phyloP scores from a whole-genome alignment of 2,797 vertebrate genomes.

The Squalus acanthias region DNA sequence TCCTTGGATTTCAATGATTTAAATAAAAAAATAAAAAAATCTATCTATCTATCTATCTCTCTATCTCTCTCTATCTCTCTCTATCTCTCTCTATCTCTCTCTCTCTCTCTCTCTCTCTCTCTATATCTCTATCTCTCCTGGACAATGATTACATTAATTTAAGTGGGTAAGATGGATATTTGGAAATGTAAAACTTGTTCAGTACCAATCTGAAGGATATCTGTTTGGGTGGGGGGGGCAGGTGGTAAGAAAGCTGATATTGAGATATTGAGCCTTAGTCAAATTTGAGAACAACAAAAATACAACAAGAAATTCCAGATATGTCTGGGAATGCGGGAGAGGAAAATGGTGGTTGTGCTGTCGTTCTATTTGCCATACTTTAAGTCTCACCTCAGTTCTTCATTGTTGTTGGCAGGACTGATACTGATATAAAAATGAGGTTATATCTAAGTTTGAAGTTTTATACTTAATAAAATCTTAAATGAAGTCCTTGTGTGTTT shows the following conservation, averaged over 20 bases:
- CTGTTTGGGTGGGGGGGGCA: too few relatives aligned
- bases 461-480: conserved; percentile 10
- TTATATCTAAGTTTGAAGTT: background rate
- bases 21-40: too few relatives aligned
- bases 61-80: too few relatives aligned
- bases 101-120: too few relatives aligned
- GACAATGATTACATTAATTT: background rate
- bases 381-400: background rate
- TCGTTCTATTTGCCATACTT: background rate
- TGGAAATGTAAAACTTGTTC: background rate
- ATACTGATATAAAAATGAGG: background rate
- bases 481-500: background rate
- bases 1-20: too few relatives aligned
- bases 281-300: background rate
- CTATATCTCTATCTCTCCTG: background rate
- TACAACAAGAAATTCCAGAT: background rate
- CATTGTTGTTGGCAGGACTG: background rate
- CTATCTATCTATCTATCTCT: too few relatives aligned
- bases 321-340: background rate
- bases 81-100: too few relatives aligned
- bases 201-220: background rate
- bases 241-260: background rate
- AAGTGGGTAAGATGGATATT: background rate
- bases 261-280: background rate
- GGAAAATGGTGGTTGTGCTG: background rate